Conservation (phyloP, 2,888 invertebrate species). For the Dichetophora obliterata region DNA sequence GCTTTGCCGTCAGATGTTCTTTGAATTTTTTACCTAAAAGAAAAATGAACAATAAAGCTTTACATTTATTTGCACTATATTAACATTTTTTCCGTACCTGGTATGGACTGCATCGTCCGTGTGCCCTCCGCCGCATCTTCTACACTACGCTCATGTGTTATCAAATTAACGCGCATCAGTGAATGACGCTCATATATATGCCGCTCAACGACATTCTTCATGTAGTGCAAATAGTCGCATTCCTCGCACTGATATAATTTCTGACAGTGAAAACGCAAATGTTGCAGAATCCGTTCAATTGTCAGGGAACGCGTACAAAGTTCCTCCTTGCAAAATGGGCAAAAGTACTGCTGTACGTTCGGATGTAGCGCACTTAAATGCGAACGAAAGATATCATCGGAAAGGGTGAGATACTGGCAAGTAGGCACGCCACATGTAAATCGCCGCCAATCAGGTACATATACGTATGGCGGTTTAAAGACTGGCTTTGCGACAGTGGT, state of each 20-base stretch:
- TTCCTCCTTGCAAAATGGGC: constrained; percentile 79
- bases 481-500: constrained; percentile 42
- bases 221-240: constrained; percentile 78
- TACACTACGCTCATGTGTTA: constrained; percentile 52
- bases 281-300: constrained; percentile 77
- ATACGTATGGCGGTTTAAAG: constrained; percentile 54
- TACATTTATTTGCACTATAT: not conserved
- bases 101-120: constrained; percentile 40
- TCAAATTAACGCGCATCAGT: constrained; percentile 49
- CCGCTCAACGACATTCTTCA: constrained; percentile 75
- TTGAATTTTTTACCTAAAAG: constrained; percentile 46
- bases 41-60: not conserved
- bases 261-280: constrained; percentile 82
- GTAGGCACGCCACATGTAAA: constrained; percentile 80
- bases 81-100: constrained; percentile 40
- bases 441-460: constrained; percentile 73
- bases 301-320: constrained; percentile 70
- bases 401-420: constrained; percentile 80
- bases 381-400: constrained; percentile 78
- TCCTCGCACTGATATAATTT: constrained; percentile 80
- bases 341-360: constrained; percentile 74
- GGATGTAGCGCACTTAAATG: constrained; percentile 82
- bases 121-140: constrained; percentile 31
- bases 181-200: constrained; percentile 70
- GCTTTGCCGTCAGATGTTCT: constrained; percentile 27